These are phyloP conservation scores for Calliscelio sp. DNA, from an alignment of 2,888 invertebrate genomes.

Conservation along the genomic window DNA sequence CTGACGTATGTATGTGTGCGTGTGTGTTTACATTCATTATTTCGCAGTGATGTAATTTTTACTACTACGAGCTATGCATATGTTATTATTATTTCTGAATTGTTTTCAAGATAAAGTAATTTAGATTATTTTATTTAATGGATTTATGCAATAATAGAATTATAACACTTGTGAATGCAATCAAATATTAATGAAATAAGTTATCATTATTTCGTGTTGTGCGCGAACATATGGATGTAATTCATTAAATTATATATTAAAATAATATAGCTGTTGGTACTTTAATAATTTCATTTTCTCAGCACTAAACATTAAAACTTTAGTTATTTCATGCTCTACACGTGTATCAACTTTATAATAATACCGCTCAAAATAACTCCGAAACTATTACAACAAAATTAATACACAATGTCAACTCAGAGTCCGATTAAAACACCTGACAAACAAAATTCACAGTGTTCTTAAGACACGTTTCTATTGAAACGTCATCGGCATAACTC, in stretches of 20 bases:
- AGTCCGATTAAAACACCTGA: constrained; percentile 24
- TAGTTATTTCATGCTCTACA: constrained; percentile 9
- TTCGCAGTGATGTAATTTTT: too few species aligned
- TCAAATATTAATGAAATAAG: too few species aligned
- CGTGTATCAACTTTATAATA: constrained; percentile 40
- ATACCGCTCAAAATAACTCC: constrained; percentile 25
- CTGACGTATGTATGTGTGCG: not conserved
- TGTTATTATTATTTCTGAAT: too few species aligned
- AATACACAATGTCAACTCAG: constrained; percentile 13
- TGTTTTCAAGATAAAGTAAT: too few species aligned
- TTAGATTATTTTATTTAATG: too few species aligned
- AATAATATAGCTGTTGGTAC: not conserved
- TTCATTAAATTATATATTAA: not conserved
- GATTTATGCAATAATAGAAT: too few species aligned
- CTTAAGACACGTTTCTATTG: constrained; percentile 5
- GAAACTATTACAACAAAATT: constrained; percentile 38
- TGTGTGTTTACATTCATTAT: too few species aligned
- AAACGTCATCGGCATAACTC: too few species aligned
- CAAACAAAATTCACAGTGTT: constrained; percentile 16
- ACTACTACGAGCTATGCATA: too few species aligned
- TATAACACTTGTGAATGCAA: too few species aligned
- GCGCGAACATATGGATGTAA: not conserved
- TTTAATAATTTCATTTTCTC: constrained; percentile 21
- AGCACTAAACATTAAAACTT: constrained; percentile 26
- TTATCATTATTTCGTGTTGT: too few species aligned